Percentiles rank a stretch among this genome's conserved stretches.
These are phyloP conservation scores for Crenuchus spilurus DNA, from an alignment of 2,797 vertebrate genomes.

Conservation along the genomic window DNA sequence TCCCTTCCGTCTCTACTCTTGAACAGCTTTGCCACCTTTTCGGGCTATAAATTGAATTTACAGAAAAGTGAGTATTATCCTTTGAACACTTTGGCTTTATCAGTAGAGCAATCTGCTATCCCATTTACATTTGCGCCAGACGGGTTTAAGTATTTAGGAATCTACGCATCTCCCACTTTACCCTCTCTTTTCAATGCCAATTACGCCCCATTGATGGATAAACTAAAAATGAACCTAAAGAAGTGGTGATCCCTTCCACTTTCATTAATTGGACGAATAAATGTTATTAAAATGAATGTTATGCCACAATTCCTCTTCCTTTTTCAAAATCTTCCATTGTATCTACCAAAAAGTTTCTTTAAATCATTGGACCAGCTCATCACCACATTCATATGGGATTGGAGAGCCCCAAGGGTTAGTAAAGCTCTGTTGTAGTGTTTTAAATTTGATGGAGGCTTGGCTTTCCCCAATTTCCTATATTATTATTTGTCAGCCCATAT, in stretches of 20 bases:
- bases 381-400: background rate
- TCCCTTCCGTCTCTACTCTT: no score
- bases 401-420: background rate
- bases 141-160: no score
- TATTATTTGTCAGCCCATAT: conserved; percentile 1
- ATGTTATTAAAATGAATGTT: no score
- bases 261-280: no score
- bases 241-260: background rate
- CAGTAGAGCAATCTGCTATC: background rate
- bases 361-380: background rate
- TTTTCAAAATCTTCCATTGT: background rate
- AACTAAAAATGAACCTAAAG: no score
- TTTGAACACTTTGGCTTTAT: background rate
- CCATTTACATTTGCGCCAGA: background rate
- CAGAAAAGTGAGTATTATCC: background rate
- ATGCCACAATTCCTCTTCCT: no score
- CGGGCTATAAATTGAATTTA: background rate
- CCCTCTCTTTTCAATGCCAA: no score
- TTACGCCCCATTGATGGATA: no score
- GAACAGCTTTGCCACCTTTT: background rate
- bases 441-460: background rate
- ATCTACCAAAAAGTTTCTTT: background rate
- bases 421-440: background rate
- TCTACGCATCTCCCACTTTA: no score
- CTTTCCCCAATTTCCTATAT: background rate